phyloP scores from a whole-genome alignment of 2,888 invertebrate species.

The Drosophila bunnanda region DNA sequence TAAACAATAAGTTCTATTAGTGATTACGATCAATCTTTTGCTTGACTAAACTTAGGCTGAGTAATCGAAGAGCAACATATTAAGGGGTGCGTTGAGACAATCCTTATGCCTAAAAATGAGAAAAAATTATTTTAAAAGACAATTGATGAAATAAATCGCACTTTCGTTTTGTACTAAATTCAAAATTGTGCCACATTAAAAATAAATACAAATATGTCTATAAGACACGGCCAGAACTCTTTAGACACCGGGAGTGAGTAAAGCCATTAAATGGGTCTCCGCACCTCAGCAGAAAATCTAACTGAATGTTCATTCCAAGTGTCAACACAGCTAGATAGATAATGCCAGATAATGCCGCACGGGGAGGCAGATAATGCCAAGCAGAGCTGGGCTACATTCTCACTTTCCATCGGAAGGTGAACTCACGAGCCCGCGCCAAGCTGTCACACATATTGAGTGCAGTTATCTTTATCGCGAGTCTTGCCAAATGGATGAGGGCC shows the following conservation, averaged over 20 bases:
- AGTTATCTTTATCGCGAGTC: slow-evolving; percentile 58
- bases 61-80: no score
- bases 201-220: neutral
- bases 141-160: neutral
- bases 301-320: slow-evolving; percentile 2
- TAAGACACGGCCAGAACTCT: neutral
- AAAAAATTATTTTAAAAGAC: neutral
- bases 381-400: slow-evolving; percentile 5
- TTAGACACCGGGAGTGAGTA: neutral
- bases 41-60: no score
- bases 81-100: no score
- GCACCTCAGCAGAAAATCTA: neutral
- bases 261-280: neutral
- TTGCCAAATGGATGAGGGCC: slow-evolving; percentile 66
- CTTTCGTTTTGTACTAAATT: no score
- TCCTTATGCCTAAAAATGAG: no score
- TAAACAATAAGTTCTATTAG: neutral
- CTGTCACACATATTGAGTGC: slow-evolving; percentile 34
- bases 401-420: slow-evolving; percentile 49
- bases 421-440: slow-evolving; percentile 38
- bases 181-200: neutral
- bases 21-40: neutral
- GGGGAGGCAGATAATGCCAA: slow-evolving; percentile 16
- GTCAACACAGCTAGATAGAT: slow-evolving; percentile 17
- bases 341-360: slow-evolving; percentile 16